These are phyloP conservation scores for Panulirus ornatus DNA, from an alignment of 1,140 invertebrate genomes.

Conservation along the genomic window DNA sequence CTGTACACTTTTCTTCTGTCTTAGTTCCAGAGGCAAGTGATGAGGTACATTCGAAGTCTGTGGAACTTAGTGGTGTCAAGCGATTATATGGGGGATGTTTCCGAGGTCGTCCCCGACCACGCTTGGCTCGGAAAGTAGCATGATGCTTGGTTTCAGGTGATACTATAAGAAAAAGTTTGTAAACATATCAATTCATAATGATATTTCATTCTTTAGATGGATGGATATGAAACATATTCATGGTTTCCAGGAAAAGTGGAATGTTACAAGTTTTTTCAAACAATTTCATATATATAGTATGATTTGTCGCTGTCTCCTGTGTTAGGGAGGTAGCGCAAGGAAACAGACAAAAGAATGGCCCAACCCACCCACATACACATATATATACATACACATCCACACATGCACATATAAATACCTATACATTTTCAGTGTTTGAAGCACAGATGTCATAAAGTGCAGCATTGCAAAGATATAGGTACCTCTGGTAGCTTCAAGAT, in stretches of 20 bases:
- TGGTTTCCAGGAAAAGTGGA: too few relatives aligned
- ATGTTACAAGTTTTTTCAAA: background rate
- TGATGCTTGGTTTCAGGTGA: background rate
- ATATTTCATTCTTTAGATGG: background rate
- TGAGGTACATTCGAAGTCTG: background rate
- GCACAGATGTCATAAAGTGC: too few relatives aligned
- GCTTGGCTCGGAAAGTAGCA: background rate
- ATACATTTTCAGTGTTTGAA: background rate
- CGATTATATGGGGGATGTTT: background rate
- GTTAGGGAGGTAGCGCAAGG: too few relatives aligned
- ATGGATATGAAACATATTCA: too few relatives aligned
- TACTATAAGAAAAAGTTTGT: background rate
- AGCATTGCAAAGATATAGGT: too few relatives aligned
- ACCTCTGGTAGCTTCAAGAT: too few relatives aligned
- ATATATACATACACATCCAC: too few relatives aligned
- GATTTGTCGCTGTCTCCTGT: too few relatives aligned
- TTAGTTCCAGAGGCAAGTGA: background rate
- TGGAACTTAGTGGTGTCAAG: background rate
- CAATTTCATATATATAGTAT: background rate
- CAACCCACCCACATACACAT: too few relatives aligned
- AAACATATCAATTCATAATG: background rate
- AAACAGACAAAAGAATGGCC: too few relatives aligned
- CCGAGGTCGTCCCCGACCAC: background rate
- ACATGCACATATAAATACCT: too few relatives aligned
- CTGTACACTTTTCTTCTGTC: background rate